These are phyloP conservation scores for Chloromyia formosa DNA, from an alignment of 2,888 invertebrate genomes.

Conservation along the genomic window DNA sequence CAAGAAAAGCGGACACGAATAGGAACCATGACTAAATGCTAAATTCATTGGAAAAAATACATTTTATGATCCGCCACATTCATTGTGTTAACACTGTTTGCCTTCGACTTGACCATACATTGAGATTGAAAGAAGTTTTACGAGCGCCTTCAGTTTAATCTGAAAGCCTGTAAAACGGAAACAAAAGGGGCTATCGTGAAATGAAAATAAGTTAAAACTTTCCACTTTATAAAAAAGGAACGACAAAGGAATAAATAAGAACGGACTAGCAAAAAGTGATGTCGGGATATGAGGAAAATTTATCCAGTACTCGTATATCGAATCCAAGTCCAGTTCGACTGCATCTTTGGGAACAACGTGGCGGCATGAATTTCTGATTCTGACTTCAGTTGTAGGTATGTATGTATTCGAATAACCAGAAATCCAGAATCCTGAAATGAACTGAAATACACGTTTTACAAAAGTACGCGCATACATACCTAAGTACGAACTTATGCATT, in stretches of 20 bases:
- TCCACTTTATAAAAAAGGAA: not conserved
- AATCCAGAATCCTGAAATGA: conserved; percentile 26
- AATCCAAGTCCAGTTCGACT: conserved; percentile 33
- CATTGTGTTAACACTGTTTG: conserved; percentile 7
- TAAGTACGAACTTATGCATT: too few species aligned
- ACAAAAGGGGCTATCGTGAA: conserved; percentile 28
- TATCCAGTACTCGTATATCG: conserved; percentile 32
- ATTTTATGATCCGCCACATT: too few species aligned
- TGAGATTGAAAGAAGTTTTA: conserved; percentile 19
- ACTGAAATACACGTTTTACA: conserved; percentile 19
- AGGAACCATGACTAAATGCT: too few species aligned
- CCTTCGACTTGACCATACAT: not conserved
- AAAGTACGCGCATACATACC: too few species aligned
- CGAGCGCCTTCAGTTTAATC: conserved; percentile 18
- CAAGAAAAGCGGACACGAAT: too few species aligned
- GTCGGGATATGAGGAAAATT: conserved; percentile 17
- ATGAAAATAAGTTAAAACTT: conserved; percentile 36
- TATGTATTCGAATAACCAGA: not conserved
- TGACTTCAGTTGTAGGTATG: too few species aligned
- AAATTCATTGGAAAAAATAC: too few species aligned
- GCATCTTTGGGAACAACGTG: not conserved
- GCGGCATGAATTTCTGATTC: not conserved
- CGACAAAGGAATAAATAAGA: conserved; percentile 13
- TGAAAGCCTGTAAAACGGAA: conserved; percentile 24
- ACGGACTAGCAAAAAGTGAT: conserved; percentile 9